A percentile compares a stretch with the other conserved stretches of the same genome.
These are phyloP conservation scores for Hemibagrus guttatus DNA, from an alignment of 2,797 vertebrate species.

Conservation along the genomic window DNA sequence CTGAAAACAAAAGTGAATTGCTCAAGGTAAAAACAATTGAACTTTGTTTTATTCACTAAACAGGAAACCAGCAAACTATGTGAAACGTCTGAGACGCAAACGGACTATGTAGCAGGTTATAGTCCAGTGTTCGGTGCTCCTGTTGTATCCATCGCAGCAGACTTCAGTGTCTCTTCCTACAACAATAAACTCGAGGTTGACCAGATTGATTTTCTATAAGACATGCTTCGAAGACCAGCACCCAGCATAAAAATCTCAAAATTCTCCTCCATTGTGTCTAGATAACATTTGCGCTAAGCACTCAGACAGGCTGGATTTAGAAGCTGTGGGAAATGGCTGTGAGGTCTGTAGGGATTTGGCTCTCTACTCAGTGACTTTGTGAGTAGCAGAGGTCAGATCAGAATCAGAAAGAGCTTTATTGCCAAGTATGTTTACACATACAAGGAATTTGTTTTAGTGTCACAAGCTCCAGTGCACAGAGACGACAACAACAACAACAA, in stretches of 20 bases:
- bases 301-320: constrained; percentile 49
- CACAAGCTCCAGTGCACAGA: no score
- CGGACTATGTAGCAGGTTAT: constrained; percentile 42
- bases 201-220: background rate
- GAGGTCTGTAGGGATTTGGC: constrained; percentile 67
- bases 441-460: no score
- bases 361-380: constrained; percentile 60
- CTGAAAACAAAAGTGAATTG: constrained; percentile 69
- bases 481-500: no score
- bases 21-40: constrained; percentile 65
- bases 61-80: constrained; percentile 65
- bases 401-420: no score
- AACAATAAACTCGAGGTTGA: constrained; percentile 23
- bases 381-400: constrained; percentile 51
- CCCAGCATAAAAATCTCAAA: background rate
- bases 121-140: constrained; percentile 29
- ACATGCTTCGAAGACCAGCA: background rate
- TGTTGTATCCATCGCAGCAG: constrained; percentile 23
- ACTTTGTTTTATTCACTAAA: constrained; percentile 65
- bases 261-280: constrained; percentile 58
- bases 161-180: background rate
- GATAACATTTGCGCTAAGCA: constrained; percentile 14
- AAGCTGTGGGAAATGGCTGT: constrained; percentile 66
- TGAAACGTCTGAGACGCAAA: constrained; percentile 44
- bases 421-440: no score